A percentile compares a stretch with the other conserved stretches of the same genome.
Evolutionary conservation across 2,888 invertebrate species (phyloP).

Genomic region (Brachylomia viminalis): DNA sequence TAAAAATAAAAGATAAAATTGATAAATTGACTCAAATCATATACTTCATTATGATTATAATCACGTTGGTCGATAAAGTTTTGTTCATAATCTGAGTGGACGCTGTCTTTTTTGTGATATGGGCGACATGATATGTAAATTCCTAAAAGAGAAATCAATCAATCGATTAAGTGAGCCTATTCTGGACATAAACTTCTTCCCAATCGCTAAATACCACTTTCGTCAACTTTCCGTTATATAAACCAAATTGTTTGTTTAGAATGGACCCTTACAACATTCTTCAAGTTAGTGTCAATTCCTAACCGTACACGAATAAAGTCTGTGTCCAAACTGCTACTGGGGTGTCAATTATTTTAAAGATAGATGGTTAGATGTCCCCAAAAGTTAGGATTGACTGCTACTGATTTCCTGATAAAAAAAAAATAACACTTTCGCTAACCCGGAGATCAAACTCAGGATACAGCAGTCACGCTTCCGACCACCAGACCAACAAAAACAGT

Average conservation of each 20-base stretch:
- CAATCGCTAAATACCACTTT: background rate
- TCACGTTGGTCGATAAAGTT: conserved; percentile 12
- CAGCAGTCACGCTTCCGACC: too few relatives aligned
- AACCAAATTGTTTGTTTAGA: background rate
- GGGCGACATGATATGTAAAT: background rate
- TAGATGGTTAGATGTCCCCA: background rate
- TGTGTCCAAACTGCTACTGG: background rate
- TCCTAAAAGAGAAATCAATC: background rate
- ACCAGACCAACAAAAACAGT: background rate
- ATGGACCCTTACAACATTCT: background rate
- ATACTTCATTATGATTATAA: too few relatives aligned
- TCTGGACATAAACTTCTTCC: background rate
- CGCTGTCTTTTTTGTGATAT: background rate
- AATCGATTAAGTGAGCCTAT: background rate
- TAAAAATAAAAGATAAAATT: too few relatives aligned
- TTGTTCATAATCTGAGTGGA: conserved; percentile 9
- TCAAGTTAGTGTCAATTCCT: background rate
- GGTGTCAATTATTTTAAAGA: background rate
- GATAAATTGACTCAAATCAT: too few relatives aligned
- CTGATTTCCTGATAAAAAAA: background rate
- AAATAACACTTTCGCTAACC: background rate
- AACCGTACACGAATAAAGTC: background rate
- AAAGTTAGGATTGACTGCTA: too few relatives aligned
- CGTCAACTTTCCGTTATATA: background rate
- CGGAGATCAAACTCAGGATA: background rate